A percentile compares a stretch with the other conserved stretches of the same genome.
These are phyloP conservation scores for Margaritifera margaritifera DNA, from an alignment of 2,888 invertebrate genomes.

Conservation along the genomic window DNA sequence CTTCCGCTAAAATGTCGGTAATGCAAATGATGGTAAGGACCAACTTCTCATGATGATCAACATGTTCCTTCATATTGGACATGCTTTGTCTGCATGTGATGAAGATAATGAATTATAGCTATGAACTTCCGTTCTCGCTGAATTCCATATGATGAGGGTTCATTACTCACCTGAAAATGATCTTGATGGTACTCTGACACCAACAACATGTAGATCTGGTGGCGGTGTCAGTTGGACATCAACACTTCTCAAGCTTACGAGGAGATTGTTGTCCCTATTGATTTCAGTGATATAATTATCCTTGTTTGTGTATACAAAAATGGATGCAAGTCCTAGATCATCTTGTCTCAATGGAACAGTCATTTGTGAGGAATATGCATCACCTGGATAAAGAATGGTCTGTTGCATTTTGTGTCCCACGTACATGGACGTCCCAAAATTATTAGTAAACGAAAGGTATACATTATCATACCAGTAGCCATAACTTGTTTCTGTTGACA, in stretches of 20 bases:
- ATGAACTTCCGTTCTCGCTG: too few relatives aligned
- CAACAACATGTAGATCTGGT: slow-evolving; percentile 19
- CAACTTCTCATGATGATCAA: too few relatives aligned
- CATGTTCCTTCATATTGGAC: too few relatives aligned
- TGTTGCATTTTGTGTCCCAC: background rate
- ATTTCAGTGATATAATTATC: slow-evolving; percentile 4
- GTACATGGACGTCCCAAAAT: background rate
- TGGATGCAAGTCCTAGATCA: slow-evolving; percentile 10
- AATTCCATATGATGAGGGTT: too few relatives aligned
- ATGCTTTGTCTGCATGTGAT: too few relatives aligned
- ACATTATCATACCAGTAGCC: slow-evolving; percentile 16
- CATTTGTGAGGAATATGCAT: slow-evolving; percentile 14
- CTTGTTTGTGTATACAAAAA: slow-evolving; percentile 10
- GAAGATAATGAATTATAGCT: too few relatives aligned
- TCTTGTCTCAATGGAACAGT: slow-evolving; percentile 9
- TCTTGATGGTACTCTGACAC: slow-evolving; percentile 6
- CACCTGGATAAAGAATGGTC: slow-evolving; percentile 11
- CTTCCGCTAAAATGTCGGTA: too few relatives aligned
- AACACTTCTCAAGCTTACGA: slow-evolving; percentile 6
- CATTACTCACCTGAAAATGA: background rate
- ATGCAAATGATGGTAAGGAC: too few relatives aligned
- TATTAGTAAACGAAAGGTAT: slow-evolving; percentile 8
- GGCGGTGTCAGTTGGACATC: slow-evolving; percentile 23
- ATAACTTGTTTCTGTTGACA: slow-evolving; percentile 1
- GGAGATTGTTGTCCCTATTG: slow-evolving; percentile 10